A percentile compares a stretch with the other conserved stretches of the same genome.
Conservation (phyloP, 2,113 vertebrate genomes). For the Atherinomorus stipes region DNA sequence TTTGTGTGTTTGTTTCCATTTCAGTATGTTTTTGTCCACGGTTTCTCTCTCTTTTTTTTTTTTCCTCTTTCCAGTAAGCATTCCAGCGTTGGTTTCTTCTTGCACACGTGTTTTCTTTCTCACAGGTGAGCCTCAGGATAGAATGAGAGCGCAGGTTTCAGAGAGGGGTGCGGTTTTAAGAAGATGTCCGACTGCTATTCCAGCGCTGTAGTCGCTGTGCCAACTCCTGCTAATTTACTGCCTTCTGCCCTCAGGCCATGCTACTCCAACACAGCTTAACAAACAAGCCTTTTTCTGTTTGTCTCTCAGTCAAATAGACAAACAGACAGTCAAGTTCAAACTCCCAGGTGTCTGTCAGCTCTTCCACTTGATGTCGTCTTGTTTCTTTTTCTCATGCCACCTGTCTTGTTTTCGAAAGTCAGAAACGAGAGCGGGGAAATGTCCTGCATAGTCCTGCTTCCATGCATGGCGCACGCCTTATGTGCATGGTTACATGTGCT, state of each 20-base stretch:
- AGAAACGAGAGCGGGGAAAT: constrained; percentile 36
- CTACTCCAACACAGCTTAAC: constrained; percentile 73
- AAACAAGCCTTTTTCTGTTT: constrained; percentile 62
- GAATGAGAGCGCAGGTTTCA: constrained; percentile 47
- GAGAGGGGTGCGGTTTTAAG: constrained; percentile 57
- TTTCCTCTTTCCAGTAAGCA: not conserved
- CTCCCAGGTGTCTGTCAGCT: constrained; percentile 69
- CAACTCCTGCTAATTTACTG: constrained; percentile 76
- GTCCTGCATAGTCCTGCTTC: constrained; percentile 29
- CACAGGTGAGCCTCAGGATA: constrained; percentile 65
- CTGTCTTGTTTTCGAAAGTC: constrained; percentile 40
- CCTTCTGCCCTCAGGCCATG: constrained; percentile 62
- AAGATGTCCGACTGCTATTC: constrained; percentile 75
- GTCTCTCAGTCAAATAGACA: constrained; percentile 26
- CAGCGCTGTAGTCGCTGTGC: constrained; percentile 59
- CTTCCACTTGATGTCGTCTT: constrained; percentile 5
- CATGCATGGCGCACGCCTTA: constrained; percentile 22
- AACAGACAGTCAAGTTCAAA: constrained; percentile 56
- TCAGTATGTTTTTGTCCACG: constrained; percentile 44
- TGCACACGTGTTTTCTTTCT: constrained; percentile 51
- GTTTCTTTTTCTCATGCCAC: constrained; percentile 40
- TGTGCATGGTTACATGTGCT: constrained; percentile 31
- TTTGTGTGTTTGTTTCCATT: constrained; percentile 42
- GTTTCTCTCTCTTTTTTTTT: not conserved
- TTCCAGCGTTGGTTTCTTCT: constrained; percentile 48